Base-by-base conservation (phyloP, 2,888 invertebrate genomes). In the Rhagophthalmus giganteus region DNA sequence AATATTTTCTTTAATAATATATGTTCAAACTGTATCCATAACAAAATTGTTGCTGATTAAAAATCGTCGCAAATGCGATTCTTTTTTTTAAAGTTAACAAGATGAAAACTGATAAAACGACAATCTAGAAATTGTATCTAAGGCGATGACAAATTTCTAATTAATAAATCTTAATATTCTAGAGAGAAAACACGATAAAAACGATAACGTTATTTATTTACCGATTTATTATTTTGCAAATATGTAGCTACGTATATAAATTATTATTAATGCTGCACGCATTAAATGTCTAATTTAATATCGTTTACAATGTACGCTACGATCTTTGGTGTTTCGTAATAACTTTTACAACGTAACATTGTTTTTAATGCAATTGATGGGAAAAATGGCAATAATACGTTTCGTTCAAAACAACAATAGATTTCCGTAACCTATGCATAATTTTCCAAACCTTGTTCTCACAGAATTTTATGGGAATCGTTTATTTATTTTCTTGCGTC, bases 381-480 rank as follows among this genome's bases (percentile, higher is more conserved):
- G 55, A 55, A 46, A 50, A 45, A 30, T 37, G 42, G 25, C 20
- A 44, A 54, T 40, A 45, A 53, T 38, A 42, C 24, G 24, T 31
- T 42, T 33, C 38, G 32, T 20, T 20, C 38, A 34, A 39, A 39
- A 42, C 15, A 44, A 56, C 53, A 56, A 53, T 50, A 24, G 35
- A 37, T 53, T 56, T 53, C 56, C 56, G 45, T 30, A 47, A 52
- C 41, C 14, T 20, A 31, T 52, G 52, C 52, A 52, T 47, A 52
- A 47, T 41, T 33, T 41, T 47, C 38, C 27, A 51, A 52, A 42
- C 52, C 52, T 38, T 41, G 46, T 52, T 52, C 52, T 47, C 52
- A 52, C 41, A 52, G 26, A 16, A 31, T 34, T 26, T 45, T 51
- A 39, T 40, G 45, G 33, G 39, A 45, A 45, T 39, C 15, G 14